Conservation (phyloP, 2,888 invertebrate genomes). For the Oasisia sp. region DNA sequence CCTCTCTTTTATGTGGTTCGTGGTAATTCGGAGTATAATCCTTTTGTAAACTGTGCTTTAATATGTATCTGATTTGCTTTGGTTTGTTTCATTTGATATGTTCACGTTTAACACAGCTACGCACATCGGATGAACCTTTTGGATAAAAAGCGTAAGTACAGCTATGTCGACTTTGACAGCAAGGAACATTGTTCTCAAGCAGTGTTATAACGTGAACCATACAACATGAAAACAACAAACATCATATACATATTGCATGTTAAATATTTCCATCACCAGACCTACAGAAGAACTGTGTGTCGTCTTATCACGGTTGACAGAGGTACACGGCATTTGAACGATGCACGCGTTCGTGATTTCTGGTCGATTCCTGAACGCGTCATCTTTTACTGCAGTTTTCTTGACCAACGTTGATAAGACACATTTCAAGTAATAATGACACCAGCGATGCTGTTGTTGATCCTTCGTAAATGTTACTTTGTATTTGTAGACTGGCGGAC, state of each 20-base stretch:
- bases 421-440: not conserved
- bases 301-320: not conserved
- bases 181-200: no score
- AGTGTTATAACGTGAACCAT: no score
- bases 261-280: no score
- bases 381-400: not conserved
- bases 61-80: no score
- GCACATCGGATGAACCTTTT: not conserved
- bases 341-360: not conserved
- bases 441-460: not conserved
- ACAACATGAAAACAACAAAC: no score
- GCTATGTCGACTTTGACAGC: no score
- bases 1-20: not conserved
- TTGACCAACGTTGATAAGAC: not conserved
- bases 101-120: not conserved
- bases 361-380: not conserved
- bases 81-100: no score
- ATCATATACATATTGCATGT: not conserved
- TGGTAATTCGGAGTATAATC: not conserved
- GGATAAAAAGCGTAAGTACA: no score
- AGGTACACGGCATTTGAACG: not conserved
- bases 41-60: not conserved
- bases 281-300: no score
- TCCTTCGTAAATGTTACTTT: not conserved
- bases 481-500: constrained; percentile 35